Conservation (phyloP, 2,888 invertebrate species). For the Cyclophora albipunctata region DNA sequence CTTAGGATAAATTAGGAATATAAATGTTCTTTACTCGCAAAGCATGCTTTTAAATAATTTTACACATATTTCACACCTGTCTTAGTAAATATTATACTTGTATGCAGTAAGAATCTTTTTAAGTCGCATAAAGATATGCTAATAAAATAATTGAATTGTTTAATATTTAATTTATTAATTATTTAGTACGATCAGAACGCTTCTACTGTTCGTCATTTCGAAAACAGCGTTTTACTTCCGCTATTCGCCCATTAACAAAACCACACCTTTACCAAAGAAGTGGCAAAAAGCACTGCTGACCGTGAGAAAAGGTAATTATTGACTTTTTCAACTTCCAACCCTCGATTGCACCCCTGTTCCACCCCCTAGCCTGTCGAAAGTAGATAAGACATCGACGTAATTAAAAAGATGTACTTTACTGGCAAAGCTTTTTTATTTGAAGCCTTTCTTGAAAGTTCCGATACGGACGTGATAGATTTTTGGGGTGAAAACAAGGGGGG, state of each 20-base stretch:
- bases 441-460: constrained; percentile 3
- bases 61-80: too few species aligned
- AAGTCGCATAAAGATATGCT: too few species aligned
- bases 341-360: constrained; percentile 1
- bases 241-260: constrained; percentile 1
- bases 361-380: constrained; percentile 46
- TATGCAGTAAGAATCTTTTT: too few species aligned
- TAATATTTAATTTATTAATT: too few species aligned
- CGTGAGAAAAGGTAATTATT: constrained; percentile 66
- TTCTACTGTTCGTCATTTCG: too few species aligned
- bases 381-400: constrained; percentile 56
- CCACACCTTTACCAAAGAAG: constrained; percentile 18
- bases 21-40: too few species aligned
- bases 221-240: background rate
- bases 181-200: too few species aligned
- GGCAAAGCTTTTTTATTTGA: constrained; percentile 20
- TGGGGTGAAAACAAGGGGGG: too few species aligned
- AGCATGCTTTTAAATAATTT: too few species aligned
- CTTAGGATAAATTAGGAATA: too few species aligned
- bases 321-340: constrained; percentile 56
- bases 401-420: constrained; percentile 50
- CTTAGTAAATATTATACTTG: too few species aligned
- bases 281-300: constrained; percentile 50
- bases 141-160: too few species aligned
- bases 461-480: constrained; percentile 12